These are phyloP conservation scores for Falco novaeseelandiae DNA, from an alignment of 2,797 vertebrate species.

Conservation along the genomic window DNA sequence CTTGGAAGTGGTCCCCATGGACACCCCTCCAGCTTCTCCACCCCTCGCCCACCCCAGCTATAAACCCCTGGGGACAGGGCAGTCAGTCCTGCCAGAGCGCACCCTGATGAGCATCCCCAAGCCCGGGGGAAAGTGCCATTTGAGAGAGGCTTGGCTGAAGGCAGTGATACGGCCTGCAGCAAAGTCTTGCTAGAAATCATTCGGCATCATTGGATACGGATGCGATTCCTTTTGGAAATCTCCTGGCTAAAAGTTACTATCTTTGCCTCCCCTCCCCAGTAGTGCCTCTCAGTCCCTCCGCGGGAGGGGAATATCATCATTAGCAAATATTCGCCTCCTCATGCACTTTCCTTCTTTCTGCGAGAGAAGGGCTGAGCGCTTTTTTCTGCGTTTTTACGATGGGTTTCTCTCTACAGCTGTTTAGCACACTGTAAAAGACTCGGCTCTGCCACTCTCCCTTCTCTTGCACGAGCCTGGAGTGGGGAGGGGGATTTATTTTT, in stretches of 20 bases:
- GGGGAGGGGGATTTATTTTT: neutral
- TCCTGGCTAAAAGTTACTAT: neutral
- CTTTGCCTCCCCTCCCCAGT: neutral
- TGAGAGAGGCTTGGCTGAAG: neutral
- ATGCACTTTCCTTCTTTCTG: fast-evolving
- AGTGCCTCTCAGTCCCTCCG: neutral
- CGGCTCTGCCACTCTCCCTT: neutral
- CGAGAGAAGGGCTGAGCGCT: neutral
- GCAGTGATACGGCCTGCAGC: fast-evolving
- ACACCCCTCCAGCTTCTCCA: fast-evolving
- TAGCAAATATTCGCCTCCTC: neutral
- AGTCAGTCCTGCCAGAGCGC: fast-evolving
- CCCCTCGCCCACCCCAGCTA: neutral
- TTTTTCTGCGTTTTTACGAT: neutral
- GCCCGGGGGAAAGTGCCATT: fast-evolving
- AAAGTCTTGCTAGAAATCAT: neutral
- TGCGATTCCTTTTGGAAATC: neutral
- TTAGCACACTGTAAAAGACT: neutral
- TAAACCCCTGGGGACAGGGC: no score
- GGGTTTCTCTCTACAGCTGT: neutral
- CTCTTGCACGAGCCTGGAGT: neutral
- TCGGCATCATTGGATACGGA: neutral
- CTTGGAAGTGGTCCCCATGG: fast-evolving
- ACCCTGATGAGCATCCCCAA: fast-evolving
- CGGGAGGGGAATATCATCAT: neutral